A percentile compares a stretch with the other conserved stretches of the same genome.
phyloP scores from a whole-genome alignment of 2,888 invertebrate genomes.

The Polymixis lichenea region DNA sequence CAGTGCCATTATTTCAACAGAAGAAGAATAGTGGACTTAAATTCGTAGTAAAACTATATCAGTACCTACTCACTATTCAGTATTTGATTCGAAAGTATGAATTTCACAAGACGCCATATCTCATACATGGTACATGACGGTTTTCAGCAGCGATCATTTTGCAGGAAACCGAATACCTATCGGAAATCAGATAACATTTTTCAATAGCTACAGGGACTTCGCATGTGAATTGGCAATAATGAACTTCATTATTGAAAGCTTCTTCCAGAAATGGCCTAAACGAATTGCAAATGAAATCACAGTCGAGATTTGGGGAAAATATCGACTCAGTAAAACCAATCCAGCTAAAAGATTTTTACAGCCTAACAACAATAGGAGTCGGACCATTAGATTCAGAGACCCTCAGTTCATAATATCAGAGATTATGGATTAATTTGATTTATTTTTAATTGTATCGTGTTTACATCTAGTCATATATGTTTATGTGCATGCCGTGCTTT shows the following conservation, averaged over 20 bases:
- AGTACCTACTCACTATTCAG: not conserved
- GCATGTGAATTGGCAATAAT: slow-evolving; percentile 44
- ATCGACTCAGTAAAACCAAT: slow-evolving; percentile 29
- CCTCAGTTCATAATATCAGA: slow-evolving; percentile 10
- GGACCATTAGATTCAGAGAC: slow-evolving; percentile 11
- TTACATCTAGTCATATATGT: too few species aligned
- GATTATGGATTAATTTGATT: too few species aligned
- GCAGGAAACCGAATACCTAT: slow-evolving; percentile 4
- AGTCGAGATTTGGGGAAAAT: slow-evolving; percentile 29
- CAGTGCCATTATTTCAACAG: not conserved
- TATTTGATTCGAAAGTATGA: not conserved
- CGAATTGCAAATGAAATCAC: slow-evolving; percentile 37
- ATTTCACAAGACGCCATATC: not conserved
- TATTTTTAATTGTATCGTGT: too few species aligned
- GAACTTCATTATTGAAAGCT: slow-evolving; percentile 46
- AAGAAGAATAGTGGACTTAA: not conserved
- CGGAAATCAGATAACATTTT: slow-evolving; percentile 28
- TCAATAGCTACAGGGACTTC: slow-evolving; percentile 26
- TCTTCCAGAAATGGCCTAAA: slow-evolving; percentile 26
- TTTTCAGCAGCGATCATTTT: not conserved
- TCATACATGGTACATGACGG: not conserved
- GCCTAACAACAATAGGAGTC: slow-evolving; percentile 32
- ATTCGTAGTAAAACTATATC: not conserved
- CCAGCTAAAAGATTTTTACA: slow-evolving; percentile 35
- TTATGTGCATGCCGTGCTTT: too few species aligned